Evolutionary conservation across 2,888 invertebrate genomes (phyloP), one percentile per base, ranked within the genome.

Genomic region (Drosophila setosimentum): DNA sequence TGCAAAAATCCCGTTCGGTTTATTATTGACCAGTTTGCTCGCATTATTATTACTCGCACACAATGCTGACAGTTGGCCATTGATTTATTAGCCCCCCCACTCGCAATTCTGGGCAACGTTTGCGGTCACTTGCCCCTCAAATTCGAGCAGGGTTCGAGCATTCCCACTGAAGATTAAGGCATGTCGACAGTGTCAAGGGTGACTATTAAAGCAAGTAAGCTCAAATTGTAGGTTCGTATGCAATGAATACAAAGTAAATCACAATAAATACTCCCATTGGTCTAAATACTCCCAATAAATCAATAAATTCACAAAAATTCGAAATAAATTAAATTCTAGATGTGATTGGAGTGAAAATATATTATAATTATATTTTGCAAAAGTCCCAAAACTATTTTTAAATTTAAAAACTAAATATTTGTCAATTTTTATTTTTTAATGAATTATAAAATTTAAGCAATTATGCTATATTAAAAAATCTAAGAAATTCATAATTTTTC

Each of bases 1-100:
- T 51, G 37, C 40, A 2, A 55, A 30, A 54, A 32, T 54, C 33
- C 66, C 57, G 24, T 73, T 86, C 61, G 73, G 70, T 85, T 87
- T 85, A 89, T 87, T 89, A 89, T 85, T 85, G 85, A 89, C 88
- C 90, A 87, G 90, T 82, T 82, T 77, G 85, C 70, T 67, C 24
- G 88, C 86, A 85, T 89, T 85, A 85, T 89, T 85, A 85, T 85
- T 85, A 86, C 88, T 61, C 88, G 75, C 85, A 80, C 85, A 90
- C 87, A 92, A 90, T 92, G 86, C 88, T 92, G 92, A 91, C 92
- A 91, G 87, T 91, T 90, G 87, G 68, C 76, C 65, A 84, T 83
- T 92, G 91, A 91, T 91, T 91, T 91, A 92, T 92, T 89, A 83
- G 90, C 91, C 73, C 54, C 63, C 70, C 45, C 2, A 16, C 62